Percentiles rank a stretch among this genome's conserved stretches.
These are phyloP conservation scores for Galeopsomyia nigrocyanea DNA, from an alignment of 2,888 invertebrate species.

Conservation along the genomic window DNA sequence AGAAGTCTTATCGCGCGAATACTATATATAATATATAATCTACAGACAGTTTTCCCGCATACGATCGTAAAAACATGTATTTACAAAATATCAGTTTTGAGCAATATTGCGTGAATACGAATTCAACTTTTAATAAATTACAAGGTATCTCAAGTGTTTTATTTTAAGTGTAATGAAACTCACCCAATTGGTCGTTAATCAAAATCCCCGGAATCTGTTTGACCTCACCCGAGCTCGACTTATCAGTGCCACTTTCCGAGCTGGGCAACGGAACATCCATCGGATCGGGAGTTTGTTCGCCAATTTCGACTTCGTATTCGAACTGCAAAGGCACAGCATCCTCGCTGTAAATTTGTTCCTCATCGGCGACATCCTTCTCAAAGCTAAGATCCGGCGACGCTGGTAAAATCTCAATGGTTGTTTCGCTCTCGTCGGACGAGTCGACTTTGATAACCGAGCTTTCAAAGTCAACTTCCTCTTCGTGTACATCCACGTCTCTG, in stretches of 20 bases:
- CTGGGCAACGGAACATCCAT: constrained; percentile 50
- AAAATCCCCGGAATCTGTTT: constrained; percentile 26
- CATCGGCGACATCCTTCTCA: constrained; percentile 29
- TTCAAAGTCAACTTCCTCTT: constrained; percentile 46
- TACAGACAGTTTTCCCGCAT: too few species aligned
- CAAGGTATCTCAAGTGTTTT: not conserved
- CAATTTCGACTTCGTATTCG: constrained; percentile 62
- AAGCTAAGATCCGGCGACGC: constrained; percentile 56
- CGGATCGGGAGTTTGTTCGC: constrained; percentile 54
- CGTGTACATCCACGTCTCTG: constrained; percentile 43
- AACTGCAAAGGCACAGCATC: constrained; percentile 63
- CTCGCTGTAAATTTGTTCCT: constrained; percentile 54
- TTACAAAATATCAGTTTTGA: too few species aligned
- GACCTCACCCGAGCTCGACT: constrained; percentile 19
- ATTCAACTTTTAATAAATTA: not conserved
- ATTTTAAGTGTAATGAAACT: not conserved
- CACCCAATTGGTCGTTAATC: constrained; percentile 38
- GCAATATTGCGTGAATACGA: not conserved
- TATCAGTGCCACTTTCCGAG: constrained; percentile 16
- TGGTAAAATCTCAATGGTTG: constrained; percentile 64
- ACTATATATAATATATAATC: too few species aligned
- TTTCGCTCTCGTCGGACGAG: constrained; percentile 65
- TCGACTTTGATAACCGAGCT: constrained; percentile 61
- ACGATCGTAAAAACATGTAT: too few species aligned
- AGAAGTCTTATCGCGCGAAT: too few species aligned